Evolutionary conservation across 2,797 vertebrate genomes (phyloP).

Genomic region (Chloroceryle inda): DNA sequence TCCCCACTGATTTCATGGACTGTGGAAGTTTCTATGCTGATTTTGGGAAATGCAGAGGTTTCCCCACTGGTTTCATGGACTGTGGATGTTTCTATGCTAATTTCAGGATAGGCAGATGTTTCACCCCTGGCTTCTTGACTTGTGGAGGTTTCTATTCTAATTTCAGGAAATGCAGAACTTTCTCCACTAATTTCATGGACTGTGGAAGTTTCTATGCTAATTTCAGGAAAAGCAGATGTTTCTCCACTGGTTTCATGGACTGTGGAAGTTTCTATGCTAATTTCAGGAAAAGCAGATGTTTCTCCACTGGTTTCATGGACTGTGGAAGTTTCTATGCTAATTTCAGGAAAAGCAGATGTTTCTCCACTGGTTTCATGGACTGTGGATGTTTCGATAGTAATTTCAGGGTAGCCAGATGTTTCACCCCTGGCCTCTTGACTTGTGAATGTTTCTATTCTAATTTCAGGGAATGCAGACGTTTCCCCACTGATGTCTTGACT

Average conservation of each 20-base stretch:
- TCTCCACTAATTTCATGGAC: neutral
- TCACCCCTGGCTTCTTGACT: constrained; percentile 54
- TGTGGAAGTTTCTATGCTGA: neutral
- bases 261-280: constrained; percentile 4
- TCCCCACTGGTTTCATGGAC: constrained; percentile 57
- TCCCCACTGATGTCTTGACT: neutral
- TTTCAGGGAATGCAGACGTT: neutral
- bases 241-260: neutral
- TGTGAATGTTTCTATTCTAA: neutral
- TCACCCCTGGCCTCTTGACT: neutral
- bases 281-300: neutral
- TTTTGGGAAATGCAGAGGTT: neutral
- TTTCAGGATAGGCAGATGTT: constrained; percentile 54
- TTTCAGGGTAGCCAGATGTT: neutral
- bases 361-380: neutral
- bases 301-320: neutral
- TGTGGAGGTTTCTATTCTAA: constrained; percentile 48
- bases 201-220: neutral
- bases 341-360: neutral
- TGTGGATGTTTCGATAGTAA: constrained; percentile 44
- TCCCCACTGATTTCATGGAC: constrained; percentile 62
- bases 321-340: constrained; percentile 44
- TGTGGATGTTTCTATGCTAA: constrained; percentile 78
- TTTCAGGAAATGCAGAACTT: neutral
- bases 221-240: neutral